Base-by-base conservation (phyloP, 1,140 invertebrate species). In the Aphelenchoides besseyi region DNA sequence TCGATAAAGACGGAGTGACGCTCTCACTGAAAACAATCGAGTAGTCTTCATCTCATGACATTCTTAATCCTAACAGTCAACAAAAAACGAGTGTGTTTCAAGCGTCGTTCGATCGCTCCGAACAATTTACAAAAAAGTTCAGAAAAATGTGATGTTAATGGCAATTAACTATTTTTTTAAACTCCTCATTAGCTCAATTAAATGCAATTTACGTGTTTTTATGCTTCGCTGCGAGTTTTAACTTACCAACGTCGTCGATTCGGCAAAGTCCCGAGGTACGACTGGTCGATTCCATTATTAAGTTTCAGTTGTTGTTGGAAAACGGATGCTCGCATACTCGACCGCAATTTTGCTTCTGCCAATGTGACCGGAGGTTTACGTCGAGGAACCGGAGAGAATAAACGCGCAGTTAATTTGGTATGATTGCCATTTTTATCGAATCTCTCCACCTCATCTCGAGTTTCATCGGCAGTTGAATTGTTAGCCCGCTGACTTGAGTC, bases 11-110 rank as follows among this genome's bases (percentile, higher is more conserved):
- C 16, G 57, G 69, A 23, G 61, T 55, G 8, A 37, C 55, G 33
- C 61, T 67, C 33, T 70, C 69, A 68, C 69, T 70, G 64, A 70
- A 70, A 70, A 70, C 59, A 68, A 59, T 59, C 23, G 26, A 59
- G 55, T 59, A 8, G 55, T 28, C 5, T n/a, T 8, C 5, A 8
- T 33, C 55, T 5, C 18, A 8, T 59, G 55, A 18, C 55, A 8
- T 33, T 5, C 5, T 59, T 59, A 59, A 59, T 5, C 55, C 55
- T 18, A 59, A 59, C 5, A 59, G 18, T 23, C 55, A 59, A 59
- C 55, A 59, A 33, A 59, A 5, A 23, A 59, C 18, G 55, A 5
- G 55, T 16, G 5, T 23, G 23, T 48, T 48, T 23, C 41, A 23
- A 23, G 12, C 41, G 41, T 23, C 5, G 55, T 59, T 59, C 55